Evolutionary conservation across 2,113 vertebrate species (phyloP), one percentile per base, ranked within the genome.

Genomic region (Phyllopteryx taeniolatus): DNA sequence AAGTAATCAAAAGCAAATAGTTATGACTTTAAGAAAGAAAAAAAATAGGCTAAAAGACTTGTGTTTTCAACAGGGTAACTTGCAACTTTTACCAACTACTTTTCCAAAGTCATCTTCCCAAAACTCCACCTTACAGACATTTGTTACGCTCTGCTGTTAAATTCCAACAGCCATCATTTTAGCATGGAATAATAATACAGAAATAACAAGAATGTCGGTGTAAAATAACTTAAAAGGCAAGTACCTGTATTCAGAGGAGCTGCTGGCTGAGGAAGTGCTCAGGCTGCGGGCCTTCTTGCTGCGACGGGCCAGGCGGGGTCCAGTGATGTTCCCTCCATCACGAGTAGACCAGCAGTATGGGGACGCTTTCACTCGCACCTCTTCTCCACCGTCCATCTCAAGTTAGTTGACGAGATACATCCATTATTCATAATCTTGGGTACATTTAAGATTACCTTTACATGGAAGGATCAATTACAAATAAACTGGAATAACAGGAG

Each of bases 171-270:
- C 35, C 35, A 39, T 6, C 35, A 39, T 39, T 39, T 46, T 46
- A 46, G 11, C 44, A 12, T 46, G 44, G 19, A 56, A 8, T n/a
- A n/a, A 56, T 15, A 54, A 5, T 10, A 9, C 20, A 56, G 20
- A 9, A 56, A 56, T 11, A 11, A 12, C 10, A 9, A 56, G 2
- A 5, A 22, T n/a, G 8, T 8, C 3, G 9, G 53, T 51, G 17
- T 22, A 10, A 56, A 56, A n/a, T 8, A 20, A 8, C n/a, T 56
- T 56, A 6, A 39, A 15, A 61, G 46, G 44, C 0, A 27, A 60
- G 4, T 84, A 98, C 97, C 95, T 95, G 93, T 95, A 96, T 69
- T 96, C 95, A 51, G 91, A 92, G 76, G 92, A 93, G 69, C 91
- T 90, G 43, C 90, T 67, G 70, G 93, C 94, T 0, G 96, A 94